A percentile compares a stretch with the other conserved stretches of the same genome.
These are phyloP conservation scores for Distichodus sexfasciatus DNA, from an alignment of 2,797 vertebrate genomes.

Conservation along the genomic window DNA sequence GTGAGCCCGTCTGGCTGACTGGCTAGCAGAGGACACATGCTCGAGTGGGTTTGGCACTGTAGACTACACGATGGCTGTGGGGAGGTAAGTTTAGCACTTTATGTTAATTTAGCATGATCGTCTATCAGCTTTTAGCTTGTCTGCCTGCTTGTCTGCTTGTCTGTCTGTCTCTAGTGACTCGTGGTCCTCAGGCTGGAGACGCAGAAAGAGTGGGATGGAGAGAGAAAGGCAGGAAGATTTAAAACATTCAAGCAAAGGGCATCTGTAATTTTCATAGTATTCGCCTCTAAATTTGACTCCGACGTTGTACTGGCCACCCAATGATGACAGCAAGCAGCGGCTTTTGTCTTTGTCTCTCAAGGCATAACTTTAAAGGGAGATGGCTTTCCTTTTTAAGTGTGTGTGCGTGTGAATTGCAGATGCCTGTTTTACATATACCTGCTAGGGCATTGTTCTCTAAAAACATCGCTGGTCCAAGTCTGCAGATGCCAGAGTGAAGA, in stretches of 20 bases:
- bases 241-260: not conserved
- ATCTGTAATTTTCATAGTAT: too few relatives aligned
- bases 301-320: too few relatives aligned
- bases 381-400: not conserved
- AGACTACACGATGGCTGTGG: constrained; percentile 46
- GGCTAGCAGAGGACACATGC: constrained; percentile 60
- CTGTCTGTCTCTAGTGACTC: constrained; percentile 3
- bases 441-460: too few relatives aligned
- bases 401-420: too few relatives aligned
- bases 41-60: constrained; percentile 47
- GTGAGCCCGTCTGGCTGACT: constrained; percentile 15
- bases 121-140: constrained; percentile 73
- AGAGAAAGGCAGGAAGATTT: not conserved
- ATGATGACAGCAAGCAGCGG: too few relatives aligned
- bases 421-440: too few relatives aligned
- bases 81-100: constrained; percentile 64
- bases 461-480: too few relatives aligned
- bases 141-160: constrained; percentile 35
- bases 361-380: constrained; percentile 30
- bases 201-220: not conserved
- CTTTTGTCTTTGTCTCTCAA: constrained; percentile 31
- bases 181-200: not conserved
- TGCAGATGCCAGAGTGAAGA: too few relatives aligned
- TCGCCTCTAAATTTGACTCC: too few relatives aligned
- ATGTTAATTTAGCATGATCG: constrained; percentile 72